Base-by-base conservation (phyloP, 2,797 vertebrate genomes). In the Notolabrus celidotus region DNA sequence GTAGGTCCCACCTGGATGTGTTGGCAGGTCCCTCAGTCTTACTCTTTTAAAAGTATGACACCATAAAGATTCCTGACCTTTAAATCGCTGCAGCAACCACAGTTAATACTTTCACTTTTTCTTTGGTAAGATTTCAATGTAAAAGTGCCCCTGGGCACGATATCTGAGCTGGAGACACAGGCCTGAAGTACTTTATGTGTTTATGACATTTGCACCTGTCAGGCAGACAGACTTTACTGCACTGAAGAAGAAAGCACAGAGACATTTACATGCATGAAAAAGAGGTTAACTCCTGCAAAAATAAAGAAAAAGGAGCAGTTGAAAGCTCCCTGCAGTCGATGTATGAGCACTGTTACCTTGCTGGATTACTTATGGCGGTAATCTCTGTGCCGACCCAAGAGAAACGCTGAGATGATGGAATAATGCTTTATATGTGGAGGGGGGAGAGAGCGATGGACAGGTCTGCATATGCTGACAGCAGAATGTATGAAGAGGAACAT, bases 241-340 rank as follows among this genome's bases (percentile, higher is more conserved):
- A 46, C 33, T 9, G 14, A 34, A 58, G 58, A 73, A 74, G 11
- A 74, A 72, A 77, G 58, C 52, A 55, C 16, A 71, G 29, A 74
- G 49, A 71, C 55, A 77, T 81, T 81, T 67, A 79, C 79, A 84
- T 81, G 67, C 69, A 79, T 82, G 64, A 82, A 78, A 76, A 61
- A 67, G 41, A 70, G 64, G 72, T 75, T 61, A 10, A 10, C 7
- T 16, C 33, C 25, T 23, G 33, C 20, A n/a, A 57, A 53, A 70
- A 61, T 45, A 67, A 60, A 56, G 15, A 17, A 22, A 46, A 52
- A 25, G 11, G 16, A 15, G 33, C 51, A 20, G 25, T 7, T 43
- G 25, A 63, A 59, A 56, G 42, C 33, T 53, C 39, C 22, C 52
- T 55, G 54, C 27, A 33, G 74, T 58, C n/a, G 1, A 68, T 56